A percentile compares a stretch with the other conserved stretches of the same genome.
These are phyloP conservation scores for Cydia pomonella DNA, from an alignment of 1,140 invertebrate species.

Conservation along the genomic window DNA sequence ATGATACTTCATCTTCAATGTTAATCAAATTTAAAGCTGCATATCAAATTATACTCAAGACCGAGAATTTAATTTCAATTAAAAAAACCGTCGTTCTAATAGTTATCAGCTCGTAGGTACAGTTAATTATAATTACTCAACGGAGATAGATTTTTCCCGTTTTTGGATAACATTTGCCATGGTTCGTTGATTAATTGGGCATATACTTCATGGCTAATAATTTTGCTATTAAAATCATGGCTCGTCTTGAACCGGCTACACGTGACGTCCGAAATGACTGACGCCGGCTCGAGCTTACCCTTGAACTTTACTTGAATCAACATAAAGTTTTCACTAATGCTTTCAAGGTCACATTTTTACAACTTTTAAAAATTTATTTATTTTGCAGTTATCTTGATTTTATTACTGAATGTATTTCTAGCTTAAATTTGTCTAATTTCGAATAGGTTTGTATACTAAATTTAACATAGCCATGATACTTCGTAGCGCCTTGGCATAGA, in stretches of 20 bases:
- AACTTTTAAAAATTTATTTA: not conserved
- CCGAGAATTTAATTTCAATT: not conserved
- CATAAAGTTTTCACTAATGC: not conserved
- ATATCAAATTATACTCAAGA: not conserved
- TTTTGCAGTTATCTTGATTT: not conserved
- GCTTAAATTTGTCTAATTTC: too few species aligned
- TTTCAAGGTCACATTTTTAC: not conserved
- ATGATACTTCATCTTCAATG: too few species aligned
- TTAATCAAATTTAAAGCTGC: too few species aligned
- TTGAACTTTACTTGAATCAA: constrained; percentile 17
- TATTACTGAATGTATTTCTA: not conserved
- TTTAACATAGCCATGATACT: too few species aligned
- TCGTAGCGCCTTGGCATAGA: not conserved
- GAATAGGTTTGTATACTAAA: too few species aligned
- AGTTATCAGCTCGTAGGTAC: not conserved
- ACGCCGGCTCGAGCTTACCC: not conserved
- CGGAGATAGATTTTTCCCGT: not conserved
- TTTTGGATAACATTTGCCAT: not conserved
- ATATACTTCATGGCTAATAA: not conserved
- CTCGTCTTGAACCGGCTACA: not conserved
- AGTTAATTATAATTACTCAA: not conserved
- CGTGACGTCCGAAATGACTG: not conserved
- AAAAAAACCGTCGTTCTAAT: not conserved
- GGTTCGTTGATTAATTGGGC: not conserved
- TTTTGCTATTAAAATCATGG: not conserved